These are phyloP conservation scores for Tenualosa thibaudeaui DNA, from an alignment of 2,797 vertebrate genomes.

Conservation along the genomic window DNA sequence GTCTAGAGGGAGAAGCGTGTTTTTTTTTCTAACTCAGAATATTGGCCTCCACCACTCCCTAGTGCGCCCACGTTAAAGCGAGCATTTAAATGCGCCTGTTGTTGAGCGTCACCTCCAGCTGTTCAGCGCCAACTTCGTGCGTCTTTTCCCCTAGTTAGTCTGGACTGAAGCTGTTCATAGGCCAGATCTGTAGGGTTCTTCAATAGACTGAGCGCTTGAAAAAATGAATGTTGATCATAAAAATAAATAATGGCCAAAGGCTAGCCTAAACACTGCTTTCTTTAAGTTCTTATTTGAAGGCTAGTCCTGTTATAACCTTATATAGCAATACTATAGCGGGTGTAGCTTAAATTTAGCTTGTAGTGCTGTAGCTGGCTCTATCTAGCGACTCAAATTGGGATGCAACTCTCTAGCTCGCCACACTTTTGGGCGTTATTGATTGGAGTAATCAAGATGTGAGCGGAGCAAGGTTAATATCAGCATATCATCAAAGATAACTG, in stretches of 20 bases:
- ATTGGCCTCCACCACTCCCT: constrained; percentile 68
- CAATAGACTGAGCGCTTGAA: background rate
- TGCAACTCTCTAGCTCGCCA: background rate
- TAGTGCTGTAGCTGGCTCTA: background rate
- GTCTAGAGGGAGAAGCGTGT: constrained; percentile 73
- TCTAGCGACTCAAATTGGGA: background rate
- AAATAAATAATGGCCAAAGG: too few relatives aligned
- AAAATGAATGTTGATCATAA: too few relatives aligned
- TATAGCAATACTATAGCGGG: background rate
- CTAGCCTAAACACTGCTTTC: background rate
- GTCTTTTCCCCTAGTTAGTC: background rate
- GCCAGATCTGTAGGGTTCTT: background rate
- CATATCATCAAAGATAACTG: constrained; percentile 89
- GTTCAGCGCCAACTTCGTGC: background rate
- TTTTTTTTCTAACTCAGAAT: constrained; percentile 52
- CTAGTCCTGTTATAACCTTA: background rate
- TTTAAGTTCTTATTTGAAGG: background rate
- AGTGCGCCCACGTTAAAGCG: constrained; percentile 33
- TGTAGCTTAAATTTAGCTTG: background rate
- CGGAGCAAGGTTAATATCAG: constrained; percentile 79
- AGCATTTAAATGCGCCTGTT: background rate
- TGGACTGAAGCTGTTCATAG: background rate
- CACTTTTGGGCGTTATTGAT: constrained; percentile 84
- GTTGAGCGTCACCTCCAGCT: background rate
- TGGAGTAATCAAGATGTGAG: constrained; percentile 87